Evolutionary conservation across 1,140 invertebrate species (phyloP).

Genomic region (Apis dorsata): DNA sequence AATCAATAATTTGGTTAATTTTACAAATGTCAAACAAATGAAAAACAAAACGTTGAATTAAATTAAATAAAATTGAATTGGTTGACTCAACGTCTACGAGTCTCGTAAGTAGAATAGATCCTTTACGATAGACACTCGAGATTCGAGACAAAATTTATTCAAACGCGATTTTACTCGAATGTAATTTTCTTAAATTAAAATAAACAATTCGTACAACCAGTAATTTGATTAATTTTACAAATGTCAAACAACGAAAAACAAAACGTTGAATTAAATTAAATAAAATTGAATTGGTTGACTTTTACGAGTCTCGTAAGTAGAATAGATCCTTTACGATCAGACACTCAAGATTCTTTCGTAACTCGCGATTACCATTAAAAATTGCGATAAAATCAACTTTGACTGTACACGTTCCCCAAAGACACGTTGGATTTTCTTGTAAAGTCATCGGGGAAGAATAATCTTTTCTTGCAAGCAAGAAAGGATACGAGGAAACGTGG

Average conservation of each 20-base stretch:
- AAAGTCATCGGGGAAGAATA: neutral
- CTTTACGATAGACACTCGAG: neutral
- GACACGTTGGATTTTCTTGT: neutral
- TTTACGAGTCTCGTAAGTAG: neutral
- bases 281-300: neutral
- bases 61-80: neutral
- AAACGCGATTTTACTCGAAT: too few relatives aligned
- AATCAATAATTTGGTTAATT: too few relatives aligned
- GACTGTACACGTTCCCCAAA: neutral
- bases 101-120: neutral
- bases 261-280: neutral
- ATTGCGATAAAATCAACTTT: neutral
- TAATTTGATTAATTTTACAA: too few relatives aligned
- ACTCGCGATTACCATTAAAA: neutral
- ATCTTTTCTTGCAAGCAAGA: conserved; percentile 3
- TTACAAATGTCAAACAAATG: too few relatives aligned
- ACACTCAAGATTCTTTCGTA: neutral
- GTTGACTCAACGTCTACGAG: too few relatives aligned
- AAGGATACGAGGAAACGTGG: conserved; percentile 21
- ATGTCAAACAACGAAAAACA: too few relatives aligned
- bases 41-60: neutral
- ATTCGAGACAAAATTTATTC: neutral
- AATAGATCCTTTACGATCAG: neutral
- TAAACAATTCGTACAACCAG: too few relatives aligned
- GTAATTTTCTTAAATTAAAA: too few relatives aligned